Evolutionary conservation across 1,140 invertebrate species (phyloP).

Genomic region (Semibalanus balanoides): DNA sequence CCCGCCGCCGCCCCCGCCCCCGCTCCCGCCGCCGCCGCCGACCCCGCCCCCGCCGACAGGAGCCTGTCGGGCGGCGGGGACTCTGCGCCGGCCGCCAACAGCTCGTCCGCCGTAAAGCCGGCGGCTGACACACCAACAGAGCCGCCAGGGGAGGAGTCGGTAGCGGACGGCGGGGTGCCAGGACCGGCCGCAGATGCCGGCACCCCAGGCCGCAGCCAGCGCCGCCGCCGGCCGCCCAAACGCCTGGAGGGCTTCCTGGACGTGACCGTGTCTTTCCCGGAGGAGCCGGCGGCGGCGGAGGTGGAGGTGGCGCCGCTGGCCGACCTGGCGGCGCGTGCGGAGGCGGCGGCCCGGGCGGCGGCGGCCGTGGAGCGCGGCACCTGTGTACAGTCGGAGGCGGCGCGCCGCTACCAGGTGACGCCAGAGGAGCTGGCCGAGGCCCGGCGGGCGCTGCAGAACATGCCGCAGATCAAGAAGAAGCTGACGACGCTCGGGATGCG

Average conservation of each 20-base stretch:
- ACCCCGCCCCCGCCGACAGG: no score
- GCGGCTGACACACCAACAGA: not conserved
- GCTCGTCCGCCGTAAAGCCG: no score
- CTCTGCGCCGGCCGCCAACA: no score
- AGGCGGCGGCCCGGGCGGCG: not conserved
- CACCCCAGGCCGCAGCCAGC: no score
- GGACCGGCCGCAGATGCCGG: no score
- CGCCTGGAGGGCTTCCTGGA: not conserved
- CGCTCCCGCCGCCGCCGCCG: no score
- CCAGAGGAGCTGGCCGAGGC: not conserved
- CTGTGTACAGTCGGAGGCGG: not conserved
- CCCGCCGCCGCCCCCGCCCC: no score
- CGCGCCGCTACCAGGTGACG: not conserved
- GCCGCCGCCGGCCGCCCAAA: not conserved
- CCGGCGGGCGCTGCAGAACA: not conserved
- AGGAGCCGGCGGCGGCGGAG: no score
- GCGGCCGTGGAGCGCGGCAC: not conserved
- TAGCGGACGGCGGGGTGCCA: not conserved
- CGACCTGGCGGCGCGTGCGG: not conserved
- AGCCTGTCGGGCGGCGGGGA: no score
- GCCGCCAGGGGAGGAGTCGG: no score
- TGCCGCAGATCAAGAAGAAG: not conserved
- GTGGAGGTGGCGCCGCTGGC: not conserved
- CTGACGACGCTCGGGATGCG: not conserved
- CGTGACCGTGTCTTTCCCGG: no score